A percentile compares a stretch with the other conserved stretches of the same genome.
phyloP scores from a whole-genome alignment of 2,113 vertebrate species.

The Capreolus pygargus region DNA sequence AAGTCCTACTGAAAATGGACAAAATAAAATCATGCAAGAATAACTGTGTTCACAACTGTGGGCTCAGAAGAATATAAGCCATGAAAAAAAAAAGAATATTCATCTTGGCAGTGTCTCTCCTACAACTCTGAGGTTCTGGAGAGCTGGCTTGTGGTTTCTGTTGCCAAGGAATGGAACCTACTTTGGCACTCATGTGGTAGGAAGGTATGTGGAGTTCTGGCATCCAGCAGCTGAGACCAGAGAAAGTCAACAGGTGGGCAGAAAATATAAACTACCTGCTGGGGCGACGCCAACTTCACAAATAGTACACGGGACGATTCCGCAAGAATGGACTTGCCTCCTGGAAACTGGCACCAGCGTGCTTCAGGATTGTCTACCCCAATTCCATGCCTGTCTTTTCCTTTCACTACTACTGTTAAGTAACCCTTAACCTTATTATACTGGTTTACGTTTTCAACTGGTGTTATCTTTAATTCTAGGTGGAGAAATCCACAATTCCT shows the following conservation, averaged over 20 bases:
- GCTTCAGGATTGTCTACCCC: background rate
- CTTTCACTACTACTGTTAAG: background rate
- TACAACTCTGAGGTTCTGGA: background rate
- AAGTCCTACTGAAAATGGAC: conserved; percentile 62
- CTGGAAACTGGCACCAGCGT: background rate
- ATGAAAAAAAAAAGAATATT: background rate
- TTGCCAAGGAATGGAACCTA: background rate
- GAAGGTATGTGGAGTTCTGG: background rate
- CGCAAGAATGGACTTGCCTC: background rate
- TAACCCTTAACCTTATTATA: background rate
- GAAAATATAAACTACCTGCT: background rate
- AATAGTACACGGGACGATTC: background rate
- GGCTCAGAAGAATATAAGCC: conserved; percentile 26
- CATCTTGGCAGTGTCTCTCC: conserved; percentile 59
- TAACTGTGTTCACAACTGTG: conserved; percentile 38
- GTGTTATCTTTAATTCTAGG: background rate
- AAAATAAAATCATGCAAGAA: conserved; percentile 57
- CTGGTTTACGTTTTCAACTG: background rate
- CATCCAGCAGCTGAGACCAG: conserved; percentile 22
- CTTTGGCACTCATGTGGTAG: background rate
- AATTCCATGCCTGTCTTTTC: background rate
- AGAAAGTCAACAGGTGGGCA: background rate
- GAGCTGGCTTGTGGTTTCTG: background rate
- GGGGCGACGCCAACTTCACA: background rate
- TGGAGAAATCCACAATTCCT: background rate